Percentiles rank a stretch among this genome's conserved stretches.
Conservation (phyloP, 2,113 vertebrate species). For the Choloepus hoffmanni region DNA sequence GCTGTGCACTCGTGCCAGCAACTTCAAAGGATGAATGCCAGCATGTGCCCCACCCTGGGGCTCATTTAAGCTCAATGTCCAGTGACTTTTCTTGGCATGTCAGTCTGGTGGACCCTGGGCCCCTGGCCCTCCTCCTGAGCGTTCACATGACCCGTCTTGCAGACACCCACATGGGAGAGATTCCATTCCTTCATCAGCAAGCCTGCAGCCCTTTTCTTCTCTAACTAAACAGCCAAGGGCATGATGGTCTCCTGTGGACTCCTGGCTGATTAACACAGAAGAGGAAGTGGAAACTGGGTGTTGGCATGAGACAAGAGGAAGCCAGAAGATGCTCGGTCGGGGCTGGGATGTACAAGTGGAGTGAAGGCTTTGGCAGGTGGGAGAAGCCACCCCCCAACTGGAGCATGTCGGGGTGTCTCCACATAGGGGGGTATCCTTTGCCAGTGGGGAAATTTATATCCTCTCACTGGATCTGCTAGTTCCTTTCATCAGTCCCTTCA, state of each 20-base stretch:
- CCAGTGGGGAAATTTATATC: neutral
- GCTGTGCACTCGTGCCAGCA: too few species aligned
- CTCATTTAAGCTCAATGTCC: neutral
- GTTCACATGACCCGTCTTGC: accelerated
- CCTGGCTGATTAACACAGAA: neutral
- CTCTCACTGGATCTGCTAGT: neutral
- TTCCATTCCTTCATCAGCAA: neutral
- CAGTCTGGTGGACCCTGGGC: accelerated
- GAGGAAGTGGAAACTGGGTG: neutral
- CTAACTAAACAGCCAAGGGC: neutral
- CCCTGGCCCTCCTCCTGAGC: neutral
- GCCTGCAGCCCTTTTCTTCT: neutral
- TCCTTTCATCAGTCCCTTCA: too few species aligned
- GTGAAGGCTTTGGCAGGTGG: neutral
- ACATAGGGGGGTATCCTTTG: neutral
- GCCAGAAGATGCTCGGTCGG: too few species aligned
- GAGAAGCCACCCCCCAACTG: accelerated
- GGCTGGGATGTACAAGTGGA: too few species aligned
- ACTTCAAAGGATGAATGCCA: neutral
- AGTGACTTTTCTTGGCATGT: accelerated
- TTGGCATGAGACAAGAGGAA: accelerated
- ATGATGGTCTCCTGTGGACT: neutral
- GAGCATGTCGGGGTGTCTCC: neutral
- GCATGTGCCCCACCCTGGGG: neutral
- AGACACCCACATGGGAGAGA: accelerated